Base-by-base conservation (phyloP, 2,797 vertebrate species). In the Florisuga fusca region DNA sequence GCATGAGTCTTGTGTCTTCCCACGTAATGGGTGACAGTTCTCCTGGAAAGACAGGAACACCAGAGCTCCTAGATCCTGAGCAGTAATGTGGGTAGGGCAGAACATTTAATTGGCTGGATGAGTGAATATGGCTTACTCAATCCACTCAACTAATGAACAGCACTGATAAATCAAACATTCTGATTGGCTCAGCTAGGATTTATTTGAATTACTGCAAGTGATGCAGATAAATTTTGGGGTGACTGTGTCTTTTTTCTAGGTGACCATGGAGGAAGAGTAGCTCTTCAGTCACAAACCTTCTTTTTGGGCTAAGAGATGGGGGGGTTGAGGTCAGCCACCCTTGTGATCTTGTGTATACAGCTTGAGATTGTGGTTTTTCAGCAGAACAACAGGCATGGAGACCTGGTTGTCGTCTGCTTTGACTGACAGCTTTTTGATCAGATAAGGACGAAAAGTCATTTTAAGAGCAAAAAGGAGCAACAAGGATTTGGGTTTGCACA, bases 21-120 rank as follows among this genome's bases (percentile, higher is more conserved):
- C 6, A 0, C 16, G 2, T 54, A 63, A 58, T 1, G 2, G 50
- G 55, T 13, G 12, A 20, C 27, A 4, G 62, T 90, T 55, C 57
- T 69, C 10, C 29, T 10, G 5, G 55, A 31, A 59, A 59, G 38
- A 64, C 0, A 2, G 55, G 51, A 55, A 36, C 1, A 22, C n/a
- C 8, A 10, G 46, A 78, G 67, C 6, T 72, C 27, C 66, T 53
- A 45, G 27, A 12, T 67, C 76, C 48, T 8, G 19, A 89, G 55
- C n/a, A 59, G 50, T 1, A 3, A 31, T 20, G 13, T 17, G 29
- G 54, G 23, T 34, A 77, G 25, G 31, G 71, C 31, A 80, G 61
- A 68, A 36, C 17, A 9, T n/a, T 62, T 78, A 46, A 4, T 26
- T 58, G 33, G 10, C 4, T 83, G 53, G 43, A 59, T 79, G 57